Evolutionary conservation across 2,888 invertebrate genomes (phyloP), one percentile per base, ranked within the genome.

Genomic region (Mantis religiosa): DNA sequence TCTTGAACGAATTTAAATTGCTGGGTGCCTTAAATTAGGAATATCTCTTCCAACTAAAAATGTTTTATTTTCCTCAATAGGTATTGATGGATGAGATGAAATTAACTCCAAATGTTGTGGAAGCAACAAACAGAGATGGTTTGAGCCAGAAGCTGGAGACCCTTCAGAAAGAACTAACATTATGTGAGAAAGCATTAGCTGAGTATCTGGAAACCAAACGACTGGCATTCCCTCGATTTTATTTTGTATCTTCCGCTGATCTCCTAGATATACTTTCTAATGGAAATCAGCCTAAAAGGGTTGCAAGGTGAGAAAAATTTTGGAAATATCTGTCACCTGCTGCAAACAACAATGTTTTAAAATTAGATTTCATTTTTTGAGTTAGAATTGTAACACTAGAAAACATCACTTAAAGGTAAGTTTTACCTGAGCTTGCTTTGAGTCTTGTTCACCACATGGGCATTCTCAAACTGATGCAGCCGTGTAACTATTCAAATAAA

Each of bases 151-250:
- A 96, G 90, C 94, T 99, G 84, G 98, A 99, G 92, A 94, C 94
- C 88, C 94, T 99, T 86, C 98, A 99, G 93, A 96, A 95, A 91
- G 97, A 98, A 92, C 94, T 99, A 90, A 96, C 97, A 0, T 95
- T 99, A 47, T 99, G 99, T 93, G 99, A 99, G 93, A 99, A 99
- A 93, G 99, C 99, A 15, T 94, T 99, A 90, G 98, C 99, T 34
- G 98, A 99, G 93, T 99, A 99, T 93, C 95, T 99, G 91, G 99
- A 99, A 94, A 99, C 99, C 0, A 99, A 99, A 93, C 95, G 99
- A 91, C 94, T 99, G 89, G 98, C 98, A 6, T 99, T 99, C 94
- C 99, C 99, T 27, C 92, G 95, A 28, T 99, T 99, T 94, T 99
- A 99, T 94, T 99, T 99, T 93, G 98, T 99, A 1, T 99, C 99